These are phyloP conservation scores for Poeciliopsis infans DNA, from an alignment of 2,797 vertebrate species.

Conservation along the genomic window DNA sequence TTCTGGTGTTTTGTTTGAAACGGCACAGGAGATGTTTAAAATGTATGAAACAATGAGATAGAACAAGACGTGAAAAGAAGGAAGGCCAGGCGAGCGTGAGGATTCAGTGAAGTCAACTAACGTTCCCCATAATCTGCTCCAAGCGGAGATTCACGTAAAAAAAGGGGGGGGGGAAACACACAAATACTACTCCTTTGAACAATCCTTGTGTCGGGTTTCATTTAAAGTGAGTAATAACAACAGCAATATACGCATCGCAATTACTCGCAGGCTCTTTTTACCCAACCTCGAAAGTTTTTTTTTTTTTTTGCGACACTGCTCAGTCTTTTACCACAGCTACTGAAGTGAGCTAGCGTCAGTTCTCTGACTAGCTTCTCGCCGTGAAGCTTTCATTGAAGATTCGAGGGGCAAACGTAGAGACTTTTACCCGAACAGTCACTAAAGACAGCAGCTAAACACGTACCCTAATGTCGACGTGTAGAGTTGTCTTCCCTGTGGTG, in stretches of 20 bases:
- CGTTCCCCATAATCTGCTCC: constrained; percentile 28
- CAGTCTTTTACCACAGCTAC: constrained; percentile 60
- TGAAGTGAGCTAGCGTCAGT: constrained; percentile 58
- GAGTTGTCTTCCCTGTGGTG: constrained; percentile 29
- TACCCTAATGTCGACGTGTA: constrained; percentile 21
- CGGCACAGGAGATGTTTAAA: not conserved
- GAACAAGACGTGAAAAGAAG: constrained; percentile 24
- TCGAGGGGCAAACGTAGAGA: not conserved
- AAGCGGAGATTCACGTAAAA: not conserved
- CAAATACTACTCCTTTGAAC: not conserved
- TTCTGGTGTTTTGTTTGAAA: not conserved
- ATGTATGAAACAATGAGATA: constrained; percentile 1
- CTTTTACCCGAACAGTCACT: not conserved
- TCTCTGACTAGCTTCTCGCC: constrained; percentile 57
- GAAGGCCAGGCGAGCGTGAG: constrained; percentile 57
- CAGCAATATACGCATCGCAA: not conserved
- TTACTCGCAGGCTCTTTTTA: constrained; percentile 24
- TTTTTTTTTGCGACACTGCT: constrained; percentile 49
- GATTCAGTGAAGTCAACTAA: constrained; percentile 44
- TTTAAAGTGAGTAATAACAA: not conserved
- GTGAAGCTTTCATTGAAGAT: constrained; percentile 22
- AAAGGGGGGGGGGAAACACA: not conserved
- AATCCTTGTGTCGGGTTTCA: not conserved
- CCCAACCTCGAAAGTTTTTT: constrained; percentile 66
- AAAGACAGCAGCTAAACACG: not conserved